Evolutionary conservation across 2,113 vertebrate species (phyloP), one percentile per base, ranked within the genome.

Genomic region (Pteruthius melanotis): DNA sequence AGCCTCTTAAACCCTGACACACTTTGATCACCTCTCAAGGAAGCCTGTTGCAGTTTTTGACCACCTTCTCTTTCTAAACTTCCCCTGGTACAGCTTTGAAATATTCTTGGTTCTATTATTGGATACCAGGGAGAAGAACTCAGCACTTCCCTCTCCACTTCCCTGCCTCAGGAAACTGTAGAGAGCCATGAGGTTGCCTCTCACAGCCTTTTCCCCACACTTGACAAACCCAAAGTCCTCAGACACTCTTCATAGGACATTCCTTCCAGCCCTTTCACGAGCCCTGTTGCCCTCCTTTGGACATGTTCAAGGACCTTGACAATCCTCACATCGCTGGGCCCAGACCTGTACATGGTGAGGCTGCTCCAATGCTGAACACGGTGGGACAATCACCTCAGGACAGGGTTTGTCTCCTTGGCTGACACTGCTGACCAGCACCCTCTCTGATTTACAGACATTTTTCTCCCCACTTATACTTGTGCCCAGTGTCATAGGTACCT

Each of bases 251-350:
- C 11, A 39, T 7, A 22, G n/a, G 28, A 12, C 20, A 26, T 26
- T 53, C 6, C 16, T 39, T 45, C 23, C 53, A 39, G 19, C 24
- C 14, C 20, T 66, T n/a, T 68, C 28, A 53, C 28, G 28, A 68
- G 20, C n/a, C 31, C 35, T 26, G 3, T 10, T 68, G 19, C 39
- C 28, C 5, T 68, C 9, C 24, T 60, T 60, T 27, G 22, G 69
- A 19, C 13, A 40, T 16, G 7, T 18, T 12, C 28, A 53, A 53
- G 23, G 28, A n/a, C 13, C 23, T 59, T 66, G 27, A 30, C 33
- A 66, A 22, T 60, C n/a, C 28, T 60, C 53, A 30, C 66, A 39
- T 30, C 0, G 0, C 33, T 19, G 23, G 45, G 19, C 44, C 52
- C 37, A 81, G 37, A 44, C 5, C 27, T 39, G 10, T 21, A 5